Evolutionary conservation across 2,888 invertebrate species (phyloP).

Genomic region (Ormyrus rosae): DNA sequence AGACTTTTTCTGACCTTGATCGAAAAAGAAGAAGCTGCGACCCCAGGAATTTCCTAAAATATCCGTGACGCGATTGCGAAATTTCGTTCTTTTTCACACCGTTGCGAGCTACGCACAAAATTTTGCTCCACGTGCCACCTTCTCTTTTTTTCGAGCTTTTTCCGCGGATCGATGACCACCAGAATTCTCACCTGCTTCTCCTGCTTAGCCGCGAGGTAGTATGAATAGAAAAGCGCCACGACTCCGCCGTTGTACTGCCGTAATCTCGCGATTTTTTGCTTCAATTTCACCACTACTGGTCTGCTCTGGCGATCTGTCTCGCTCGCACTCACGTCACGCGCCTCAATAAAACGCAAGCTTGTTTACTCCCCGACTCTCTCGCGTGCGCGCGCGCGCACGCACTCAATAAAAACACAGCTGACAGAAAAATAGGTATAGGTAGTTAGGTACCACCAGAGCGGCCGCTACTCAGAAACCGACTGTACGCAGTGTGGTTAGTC

Average conservation of each 20-base stretch:
- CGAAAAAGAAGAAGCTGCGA: no score
- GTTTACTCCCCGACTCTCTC: not conserved
- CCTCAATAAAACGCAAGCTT: no score
- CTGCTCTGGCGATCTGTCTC: no score
- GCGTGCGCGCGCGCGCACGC: not conserved
- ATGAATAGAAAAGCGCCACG: slow-evolving; percentile 36
- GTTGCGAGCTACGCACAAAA: no score
- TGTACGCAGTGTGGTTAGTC: no score
- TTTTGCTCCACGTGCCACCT: not conserved
- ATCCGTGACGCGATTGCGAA: slow-evolving; percentile 64
- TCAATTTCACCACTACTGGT: no score
- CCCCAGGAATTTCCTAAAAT: slow-evolving; percentile 57
- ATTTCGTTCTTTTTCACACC: not conserved
- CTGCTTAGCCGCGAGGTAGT: slow-evolving; percentile 13
- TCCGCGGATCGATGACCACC: not conserved
- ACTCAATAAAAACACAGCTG: slow-evolving; percentile 1
- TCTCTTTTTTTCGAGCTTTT: not conserved
- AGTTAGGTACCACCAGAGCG: no score
- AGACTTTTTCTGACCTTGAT: no score
- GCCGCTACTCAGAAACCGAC: no score
- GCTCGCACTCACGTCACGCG: no score
- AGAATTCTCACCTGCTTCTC: not conserved
- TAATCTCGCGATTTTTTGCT: no score
- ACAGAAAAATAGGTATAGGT: not conserved
- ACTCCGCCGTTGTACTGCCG: not conserved